Base-by-base conservation (phyloP, 1,140 invertebrate genomes). In the Bombyx mandarina region DNA sequence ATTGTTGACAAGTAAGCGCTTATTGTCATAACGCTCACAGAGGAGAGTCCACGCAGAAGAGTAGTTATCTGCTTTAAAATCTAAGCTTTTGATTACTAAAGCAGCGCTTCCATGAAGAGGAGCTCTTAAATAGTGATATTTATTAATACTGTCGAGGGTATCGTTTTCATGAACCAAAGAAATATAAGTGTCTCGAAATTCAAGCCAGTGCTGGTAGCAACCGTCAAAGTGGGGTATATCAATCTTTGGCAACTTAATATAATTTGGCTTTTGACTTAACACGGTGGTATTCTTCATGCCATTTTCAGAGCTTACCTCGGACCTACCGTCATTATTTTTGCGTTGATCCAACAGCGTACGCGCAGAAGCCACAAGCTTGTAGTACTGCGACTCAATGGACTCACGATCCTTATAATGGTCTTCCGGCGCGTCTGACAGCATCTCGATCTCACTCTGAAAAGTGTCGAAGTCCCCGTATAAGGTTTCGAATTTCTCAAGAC, bases 141-240 rank as follows among this genome's bases (percentile, higher is more conserved):
- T n/a, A n/a, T n/a, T n/a, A n/a, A n/a, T n/a, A n/a, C n/a, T n/a
- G n/a, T n/a, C n/a, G n/a, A n/a, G n/a, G n/a, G n/a, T n/a, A n/a
- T n/a, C n/a, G n/a, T n/a, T n/a, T n/a, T n/a, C n/a, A n/a, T n/a
- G n/a, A n/a, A n/a, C n/a, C n/a, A n/a, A n/a, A n/a, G n/a, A n/a
- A n/a, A n/a, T n/a, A n/a, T n/a, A n/a, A n/a, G n/a, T n/a, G n/a
- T n/a, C n/a, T n/a, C n/a, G n/a, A 55, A 54, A 65, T 52, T 61
- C 57, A 43, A 65, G 45, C 56, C 56, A 61, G 8, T 57, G n/a
- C 8, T 60, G 47, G 52, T 62, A 58, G 55, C 50, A 45, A 26
- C 61, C 65, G 42, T 56, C 53, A 46, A 63, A 63, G n/a, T 56
- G 57, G 7, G 61, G 58, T 52, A 57, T 22, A n/a, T 53, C 3